phyloP scores from a whole-genome alignment of 2,113 vertebrate species.

The Pangasianodon hypophthalmus region DNA sequence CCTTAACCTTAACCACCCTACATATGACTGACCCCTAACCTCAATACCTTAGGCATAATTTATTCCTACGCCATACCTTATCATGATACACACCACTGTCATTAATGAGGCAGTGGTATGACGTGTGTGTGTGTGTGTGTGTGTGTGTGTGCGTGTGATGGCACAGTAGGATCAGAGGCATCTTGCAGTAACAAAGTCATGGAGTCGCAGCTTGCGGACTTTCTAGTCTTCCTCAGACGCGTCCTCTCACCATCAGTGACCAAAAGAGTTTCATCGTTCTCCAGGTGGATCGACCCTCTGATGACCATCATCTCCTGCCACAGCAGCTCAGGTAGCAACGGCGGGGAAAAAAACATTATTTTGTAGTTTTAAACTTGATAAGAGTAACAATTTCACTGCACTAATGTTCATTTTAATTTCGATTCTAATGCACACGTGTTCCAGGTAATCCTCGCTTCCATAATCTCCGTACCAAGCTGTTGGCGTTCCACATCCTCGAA shows the following conservation, averaged over 20 bases:
- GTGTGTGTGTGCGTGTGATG: background rate
- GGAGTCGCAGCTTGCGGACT: constrained; percentile 79
- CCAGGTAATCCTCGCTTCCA: constrained; percentile 69
- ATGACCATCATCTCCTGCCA: constrained; percentile 76
- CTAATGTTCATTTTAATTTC: background rate
- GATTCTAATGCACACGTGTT: background rate
- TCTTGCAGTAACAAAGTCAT: constrained; percentile 66
- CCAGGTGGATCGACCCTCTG: constrained; percentile 79
- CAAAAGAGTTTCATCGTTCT: constrained; percentile 70
- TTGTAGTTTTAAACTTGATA: background rate
- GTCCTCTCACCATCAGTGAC: constrained; percentile 73
- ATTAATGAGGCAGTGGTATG: background rate
- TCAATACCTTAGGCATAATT: background rate
- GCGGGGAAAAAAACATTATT: background rate
- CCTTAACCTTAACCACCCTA: background rate
- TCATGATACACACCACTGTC: background rate
- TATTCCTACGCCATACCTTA: background rate
- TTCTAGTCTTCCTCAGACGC: constrained; percentile 78
- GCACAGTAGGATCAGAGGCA: constrained; percentile 56
- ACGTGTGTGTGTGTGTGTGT: background rate
- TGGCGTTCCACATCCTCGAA: constrained; percentile 80
- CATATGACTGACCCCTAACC: background rate
- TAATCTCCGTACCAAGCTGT: constrained; percentile 77
- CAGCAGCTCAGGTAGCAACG: constrained; percentile 67
- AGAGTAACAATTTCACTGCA: background rate